phyloP scores from a whole-genome alignment of 2,113 vertebrate genomes.

The Tyrannus savana region DNA sequence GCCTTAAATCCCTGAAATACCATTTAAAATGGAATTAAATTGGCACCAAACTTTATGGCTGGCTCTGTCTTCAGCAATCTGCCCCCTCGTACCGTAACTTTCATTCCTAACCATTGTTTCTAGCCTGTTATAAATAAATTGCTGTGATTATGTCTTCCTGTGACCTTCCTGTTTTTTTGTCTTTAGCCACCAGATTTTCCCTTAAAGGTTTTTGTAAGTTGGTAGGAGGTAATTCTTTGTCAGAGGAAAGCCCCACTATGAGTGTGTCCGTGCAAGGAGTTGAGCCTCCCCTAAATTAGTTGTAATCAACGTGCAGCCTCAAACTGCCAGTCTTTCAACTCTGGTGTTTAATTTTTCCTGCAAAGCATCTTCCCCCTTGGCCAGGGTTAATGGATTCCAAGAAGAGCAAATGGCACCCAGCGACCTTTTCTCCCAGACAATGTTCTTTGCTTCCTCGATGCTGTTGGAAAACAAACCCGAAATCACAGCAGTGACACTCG shows the following conservation, averaged over 20 bases:
- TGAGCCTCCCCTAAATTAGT: not conserved
- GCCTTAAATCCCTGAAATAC: not conserved
- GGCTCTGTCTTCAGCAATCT: slow-evolving; percentile 41
- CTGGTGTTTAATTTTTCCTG: not conserved
- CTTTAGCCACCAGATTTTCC: not conserved
- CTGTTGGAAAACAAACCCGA: not conserved
- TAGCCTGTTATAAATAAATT: slow-evolving; percentile 40
- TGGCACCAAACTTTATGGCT: not conserved
- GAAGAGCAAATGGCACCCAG: not conserved
- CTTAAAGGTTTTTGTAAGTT: not conserved
- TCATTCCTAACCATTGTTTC: slow-evolving; percentile 48
- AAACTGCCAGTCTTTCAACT: not conserved
- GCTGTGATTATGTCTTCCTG: slow-evolving; percentile 17
- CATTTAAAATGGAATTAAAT: not conserved
- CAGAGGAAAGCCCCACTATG: not conserved
- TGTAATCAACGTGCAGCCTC: not conserved
- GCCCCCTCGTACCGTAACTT: not conserved
- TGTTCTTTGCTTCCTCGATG: not conserved
- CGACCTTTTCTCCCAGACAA: not conserved
- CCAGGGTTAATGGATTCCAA: not conserved
- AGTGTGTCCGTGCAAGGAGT: not conserved
- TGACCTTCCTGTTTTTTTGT: slow-evolving; percentile 23
- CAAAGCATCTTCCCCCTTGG: not conserved
- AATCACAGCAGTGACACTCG: not conserved
- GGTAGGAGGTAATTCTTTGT: not conserved